Base-by-base conservation (phyloP, 64 coral and sea anemone genomes). In the Pocillopora verrucosa region DNA sequence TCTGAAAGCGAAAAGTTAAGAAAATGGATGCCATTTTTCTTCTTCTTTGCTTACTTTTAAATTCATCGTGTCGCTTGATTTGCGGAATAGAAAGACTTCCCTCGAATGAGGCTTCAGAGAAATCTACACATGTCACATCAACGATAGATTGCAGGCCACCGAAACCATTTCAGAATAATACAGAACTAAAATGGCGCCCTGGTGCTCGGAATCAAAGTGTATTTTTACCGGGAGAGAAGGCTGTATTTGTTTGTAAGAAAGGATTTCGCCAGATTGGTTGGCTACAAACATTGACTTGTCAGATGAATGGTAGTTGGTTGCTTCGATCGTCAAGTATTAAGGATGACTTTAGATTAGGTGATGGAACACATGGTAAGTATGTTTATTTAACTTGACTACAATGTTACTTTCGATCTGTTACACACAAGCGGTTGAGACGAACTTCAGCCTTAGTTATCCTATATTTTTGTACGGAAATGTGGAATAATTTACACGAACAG, bases 171-270 rank as follows among this genome's bases (percentile, higher is more conserved):
- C 34, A 67, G 61, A 12, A 34, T 17, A 36, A 35, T 37, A 36
- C 80, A 25, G 11, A 36, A 62, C 41, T 83, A 35, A 83, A 83
- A 62, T 83, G 60, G 80, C 61, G 36, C 41, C 14, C 16, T 3
- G 17, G 15, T 67, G 67, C 25, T 70, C 16, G 16, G 19, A 20
- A 63, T n/a, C 36, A 83, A 9, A 64, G 60, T 16, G 62, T 83
- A 45, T 83, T 83, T 24, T 15, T 36, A 12, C 80, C 80, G 7
- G 80, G 80, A 83, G 80, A 83, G 38, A 83, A 83, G 16, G 80
- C 61, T 83, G 80, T 67, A 67, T 83, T 83, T 38, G 61, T 83
- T 83, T 83, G 80, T 17, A 83, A 67, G 1, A 17, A 68, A 67
- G 80, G 80, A 68, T 83, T 65, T 68, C 80, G 80, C 9, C 80